Evolutionary conservation across 2,888 invertebrate species (phyloP), one percentile per base, ranked within the genome.

Genomic region (Lasioglossum leucozonium): DNA sequence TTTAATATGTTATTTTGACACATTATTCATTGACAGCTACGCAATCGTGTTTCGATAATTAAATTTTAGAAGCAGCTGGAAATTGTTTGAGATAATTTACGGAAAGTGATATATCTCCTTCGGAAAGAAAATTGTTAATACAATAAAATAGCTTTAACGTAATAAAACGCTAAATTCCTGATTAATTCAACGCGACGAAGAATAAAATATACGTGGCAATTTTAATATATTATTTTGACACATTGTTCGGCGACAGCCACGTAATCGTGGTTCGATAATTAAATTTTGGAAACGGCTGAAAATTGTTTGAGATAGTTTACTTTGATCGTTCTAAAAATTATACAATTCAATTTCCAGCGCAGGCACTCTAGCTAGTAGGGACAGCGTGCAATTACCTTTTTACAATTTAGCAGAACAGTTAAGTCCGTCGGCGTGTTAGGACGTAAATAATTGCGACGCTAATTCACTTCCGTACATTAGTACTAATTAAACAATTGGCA

Each of bases 401-500:
- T 11, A 67, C 22, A 4, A 26, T 47, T 72, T 47, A 47, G n/a
- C 26, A 8, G 2, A n/a, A 72, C 44, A 44, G 22, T 67, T 37
- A 18, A 22, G 22, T 34, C 18, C 26, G 51, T 1, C n/a, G 0
- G 26, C 47, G 37, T 18, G 40, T 18, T 4, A 3, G 22, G 47
- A 72, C 22, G 67, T 44, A 44, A 58, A 69, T 34, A 73, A 67
- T 69, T 62, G 51, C 65, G 8, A 11, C 16, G 4, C 44, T 62
- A 62, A 69, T 69, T 69, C 55, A 44, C 40, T 18, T 34, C 4
- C n/a, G n/a, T 42, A 51, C 51, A 44, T 18, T 26, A 13, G 30
- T 11, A 10, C 40, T 71, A 74, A 81, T 81, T 71, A 71, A 77
- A 81, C 51, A 62, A 77, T 71, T 40, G 69, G 55, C 22, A 62